phyloP scores from a whole-genome alignment of 2,113 vertebrate species.

The Dinomys branickii region DNA sequence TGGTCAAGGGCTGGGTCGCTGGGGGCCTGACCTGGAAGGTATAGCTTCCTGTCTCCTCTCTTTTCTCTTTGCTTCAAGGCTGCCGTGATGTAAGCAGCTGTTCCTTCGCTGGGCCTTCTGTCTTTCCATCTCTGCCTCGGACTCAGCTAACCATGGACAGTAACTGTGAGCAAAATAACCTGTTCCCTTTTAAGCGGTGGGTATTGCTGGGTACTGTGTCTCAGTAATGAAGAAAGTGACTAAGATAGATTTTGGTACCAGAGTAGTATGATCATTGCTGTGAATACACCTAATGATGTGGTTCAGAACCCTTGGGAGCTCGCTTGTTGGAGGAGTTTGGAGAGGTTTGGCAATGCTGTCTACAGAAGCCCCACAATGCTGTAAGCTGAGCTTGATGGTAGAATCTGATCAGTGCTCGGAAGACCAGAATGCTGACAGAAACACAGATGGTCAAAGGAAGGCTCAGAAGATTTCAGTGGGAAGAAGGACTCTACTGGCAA shows the following conservation, averaged over 20 bases:
- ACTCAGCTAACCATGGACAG: neutral
- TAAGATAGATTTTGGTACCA: neutral
- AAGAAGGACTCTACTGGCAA: neutral
- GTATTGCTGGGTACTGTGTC: neutral
- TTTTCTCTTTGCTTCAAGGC: neutral
- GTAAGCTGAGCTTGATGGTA: neutral
- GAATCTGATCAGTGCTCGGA: neutral
- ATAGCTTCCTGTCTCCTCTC: neutral
- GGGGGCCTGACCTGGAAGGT: neutral
- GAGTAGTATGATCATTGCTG: neutral
- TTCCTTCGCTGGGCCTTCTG: neutral
- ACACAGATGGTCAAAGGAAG: neutral
- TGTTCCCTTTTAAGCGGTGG: neutral
- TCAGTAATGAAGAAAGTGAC: neutral
- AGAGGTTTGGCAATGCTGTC: neutral
- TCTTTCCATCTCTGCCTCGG: neutral
- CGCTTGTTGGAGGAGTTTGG: neutral
- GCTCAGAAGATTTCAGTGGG: neutral
- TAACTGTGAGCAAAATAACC: neutral
- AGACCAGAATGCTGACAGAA: neutral
- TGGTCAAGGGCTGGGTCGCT: neutral
- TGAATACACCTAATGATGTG: neutral
- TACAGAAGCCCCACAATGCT: neutral
- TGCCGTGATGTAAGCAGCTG: neutral
- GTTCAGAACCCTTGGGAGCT: neutral